Percentiles rank a stretch among this genome's conserved stretches.
phyloP scores from a whole-genome alignment of 1,140 invertebrate genomes.

The Cydia fagiglandana region DNA sequence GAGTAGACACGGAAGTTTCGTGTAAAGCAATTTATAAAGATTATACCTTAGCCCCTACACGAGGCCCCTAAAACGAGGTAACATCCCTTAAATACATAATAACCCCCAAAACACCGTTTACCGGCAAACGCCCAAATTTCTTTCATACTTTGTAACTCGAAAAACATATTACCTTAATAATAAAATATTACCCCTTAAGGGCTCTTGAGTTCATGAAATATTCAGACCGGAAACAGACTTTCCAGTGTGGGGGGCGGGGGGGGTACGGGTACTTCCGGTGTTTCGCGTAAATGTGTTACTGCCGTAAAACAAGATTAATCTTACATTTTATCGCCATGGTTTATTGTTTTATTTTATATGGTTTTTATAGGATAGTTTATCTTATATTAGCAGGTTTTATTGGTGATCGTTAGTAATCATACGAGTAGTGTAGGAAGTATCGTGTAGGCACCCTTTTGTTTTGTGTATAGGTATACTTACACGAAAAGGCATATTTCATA shows the following conservation, averaged over 20 bases:
- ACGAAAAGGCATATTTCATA: too few relatives aligned
- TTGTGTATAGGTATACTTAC: too few relatives aligned
- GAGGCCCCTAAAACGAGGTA: not conserved
- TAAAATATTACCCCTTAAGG: constrained; percentile 27
- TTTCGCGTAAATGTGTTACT: not conserved
- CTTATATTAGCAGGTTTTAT: too few relatives aligned
- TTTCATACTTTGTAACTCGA: constrained; percentile 6
- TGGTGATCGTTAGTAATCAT: not conserved
- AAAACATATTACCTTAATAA: constrained; percentile 25
- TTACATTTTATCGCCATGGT: constrained; percentile 10
- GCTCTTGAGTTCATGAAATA: constrained; percentile 20
- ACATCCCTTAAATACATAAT: constrained; percentile 1
- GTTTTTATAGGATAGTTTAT: not conserved
- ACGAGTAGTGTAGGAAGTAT: too few relatives aligned
- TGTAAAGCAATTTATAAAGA: too few relatives aligned
- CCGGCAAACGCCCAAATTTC: not conserved
- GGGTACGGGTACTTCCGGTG: not conserved
- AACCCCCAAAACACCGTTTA: not conserved
- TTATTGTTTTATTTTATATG: constrained; percentile 26
- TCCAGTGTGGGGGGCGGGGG: not conserved
- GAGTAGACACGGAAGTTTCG: too few relatives aligned
- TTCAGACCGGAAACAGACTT: constrained; percentile 25
- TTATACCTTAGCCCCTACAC: too few relatives aligned
- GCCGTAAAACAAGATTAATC: not conserved
- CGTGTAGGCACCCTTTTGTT: too few relatives aligned